A percentile compares a stretch with the other conserved stretches of the same genome.
Evolutionary conservation across 1,140 invertebrate genomes (phyloP).

Genomic region (Homalodisca vitripennis): DNA sequence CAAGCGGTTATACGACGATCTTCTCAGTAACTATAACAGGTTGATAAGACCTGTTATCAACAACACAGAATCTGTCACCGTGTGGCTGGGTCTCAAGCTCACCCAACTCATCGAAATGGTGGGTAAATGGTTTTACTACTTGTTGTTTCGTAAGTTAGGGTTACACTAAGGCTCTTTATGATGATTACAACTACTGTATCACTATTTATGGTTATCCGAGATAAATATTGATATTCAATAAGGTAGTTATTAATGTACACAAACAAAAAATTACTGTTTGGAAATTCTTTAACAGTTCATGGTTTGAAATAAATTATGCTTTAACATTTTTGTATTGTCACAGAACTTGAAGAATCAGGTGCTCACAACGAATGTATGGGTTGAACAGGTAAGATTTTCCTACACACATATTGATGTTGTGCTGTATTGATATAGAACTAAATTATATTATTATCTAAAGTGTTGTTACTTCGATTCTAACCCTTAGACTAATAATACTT

Average conservation of each 20-base stretch:
- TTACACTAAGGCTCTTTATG: too few species aligned
- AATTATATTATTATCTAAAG: too few species aligned
- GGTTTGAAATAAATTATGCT: not conserved
- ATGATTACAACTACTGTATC: too few species aligned
- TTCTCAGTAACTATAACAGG: slow-evolving; percentile 94
- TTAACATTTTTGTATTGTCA: slow-evolving; percentile 40
- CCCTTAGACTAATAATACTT: too few species aligned
- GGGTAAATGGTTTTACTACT: too few species aligned
- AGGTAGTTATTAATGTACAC: not conserved
- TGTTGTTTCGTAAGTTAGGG: too few species aligned
- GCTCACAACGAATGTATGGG: slow-evolving; percentile 95
- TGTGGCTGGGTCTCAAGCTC: slow-evolving; percentile 87
- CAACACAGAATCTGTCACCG: slow-evolving; percentile 90
- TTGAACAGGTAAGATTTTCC: slow-evolving; percentile 69
- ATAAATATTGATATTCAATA: too few species aligned
- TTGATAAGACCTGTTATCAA: slow-evolving; percentile 93
- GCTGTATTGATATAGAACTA: too few species aligned
- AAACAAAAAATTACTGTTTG: not conserved
- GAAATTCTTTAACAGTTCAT: too few species aligned
- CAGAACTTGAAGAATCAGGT: slow-evolving; percentile 90
- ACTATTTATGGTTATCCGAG: too few species aligned
- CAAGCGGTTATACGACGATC: slow-evolving; percentile 88
- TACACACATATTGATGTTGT: too few species aligned
- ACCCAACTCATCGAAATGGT: slow-evolving; percentile 96
- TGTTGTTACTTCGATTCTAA: too few species aligned